Evolutionary conservation across 2,888 invertebrate species (phyloP), one percentile per base, ranked within the genome.

Genomic region (Fragum whitleyi): DNA sequence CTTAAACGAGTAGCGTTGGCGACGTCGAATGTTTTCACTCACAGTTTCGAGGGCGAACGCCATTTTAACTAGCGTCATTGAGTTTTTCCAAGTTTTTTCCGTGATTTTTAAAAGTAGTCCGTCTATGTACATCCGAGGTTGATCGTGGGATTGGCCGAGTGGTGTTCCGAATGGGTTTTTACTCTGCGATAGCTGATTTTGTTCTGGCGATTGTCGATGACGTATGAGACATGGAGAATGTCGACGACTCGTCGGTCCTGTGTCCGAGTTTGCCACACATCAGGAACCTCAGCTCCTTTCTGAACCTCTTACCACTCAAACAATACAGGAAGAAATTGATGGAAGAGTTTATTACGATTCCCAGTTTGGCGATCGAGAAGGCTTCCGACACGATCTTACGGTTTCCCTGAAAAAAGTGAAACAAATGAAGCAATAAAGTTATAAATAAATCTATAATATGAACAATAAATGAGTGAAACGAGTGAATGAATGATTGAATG

Each of bases 241-340:
- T 71, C 61, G 78, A 51, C 21, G 76, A 68, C 1, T 26, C 68
- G 0, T 72, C 75, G 5, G 36, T 39, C n/a, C 53, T 39, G 5
- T 28, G 36, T 14, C 11, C n/a, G 29, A 74, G 29, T 39, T 69
- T 67, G 39, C 74, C 61, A 51, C 85, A 85, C 28, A 85, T 51
- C 39, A 81, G 68, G 32, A 26, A 14, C 1, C 57, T 3, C 14
- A 90, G 78, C 59, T 90, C 90, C 71, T 86, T 85, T 21, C 92
- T 86, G 87, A 92, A 92, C 9, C 88, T 81, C 29, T 81, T 80
- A 0, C 88, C 90, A 61, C 88, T 89, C 53, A 90, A 55, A 36
- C 90, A 90, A 81, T 91, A 91, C 55, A 91, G 82, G 68, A 90
- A 82, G 75, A 90, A 90, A 62, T 91, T 91, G 47, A 91, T 86